Conservation (phyloP, 2,797 vertebrate species). For the Fringilla coelebs region DNA sequence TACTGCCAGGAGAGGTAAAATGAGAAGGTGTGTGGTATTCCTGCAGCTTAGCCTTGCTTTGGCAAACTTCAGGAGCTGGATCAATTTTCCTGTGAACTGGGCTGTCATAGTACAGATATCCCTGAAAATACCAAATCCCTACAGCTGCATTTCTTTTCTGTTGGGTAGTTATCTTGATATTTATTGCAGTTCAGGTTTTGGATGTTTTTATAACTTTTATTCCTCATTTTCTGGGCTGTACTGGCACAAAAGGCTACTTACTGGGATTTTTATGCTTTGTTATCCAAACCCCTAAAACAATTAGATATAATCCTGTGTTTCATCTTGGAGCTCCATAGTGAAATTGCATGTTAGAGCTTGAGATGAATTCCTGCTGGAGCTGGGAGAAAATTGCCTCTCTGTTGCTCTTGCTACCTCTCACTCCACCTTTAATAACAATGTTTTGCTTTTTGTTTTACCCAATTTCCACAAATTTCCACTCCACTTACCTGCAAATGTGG, state of each 20-base stretch:
- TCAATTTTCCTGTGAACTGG: background rate
- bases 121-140: background rate
- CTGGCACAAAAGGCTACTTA: background rate
- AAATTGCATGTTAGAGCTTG: background rate
- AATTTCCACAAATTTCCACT: conserved; percentile 15
- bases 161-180: background rate
- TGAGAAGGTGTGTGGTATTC: background rate
- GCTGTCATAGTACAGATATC: background rate
- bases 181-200: background rate
- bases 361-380: conserved; percentile 6
- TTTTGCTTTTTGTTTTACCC: background rate
- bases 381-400: background rate
- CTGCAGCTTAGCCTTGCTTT: background rate
- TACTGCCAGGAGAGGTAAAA: conserved; percentile 35
- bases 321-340: background rate
- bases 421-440: background rate
- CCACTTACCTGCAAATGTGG: conserved; percentile 20
- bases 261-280: background rate
- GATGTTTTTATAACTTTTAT: background rate
- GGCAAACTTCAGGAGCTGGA: background rate
- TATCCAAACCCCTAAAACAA: background rate
- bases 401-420: background rate
- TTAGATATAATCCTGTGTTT: background rate
- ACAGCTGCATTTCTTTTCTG: background rate
- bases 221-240: background rate